Evolutionary conservation across 2,113 vertebrate species (phyloP), one percentile per base, ranked within the genome.

Genomic region (Mobula hypostoma): DNA sequence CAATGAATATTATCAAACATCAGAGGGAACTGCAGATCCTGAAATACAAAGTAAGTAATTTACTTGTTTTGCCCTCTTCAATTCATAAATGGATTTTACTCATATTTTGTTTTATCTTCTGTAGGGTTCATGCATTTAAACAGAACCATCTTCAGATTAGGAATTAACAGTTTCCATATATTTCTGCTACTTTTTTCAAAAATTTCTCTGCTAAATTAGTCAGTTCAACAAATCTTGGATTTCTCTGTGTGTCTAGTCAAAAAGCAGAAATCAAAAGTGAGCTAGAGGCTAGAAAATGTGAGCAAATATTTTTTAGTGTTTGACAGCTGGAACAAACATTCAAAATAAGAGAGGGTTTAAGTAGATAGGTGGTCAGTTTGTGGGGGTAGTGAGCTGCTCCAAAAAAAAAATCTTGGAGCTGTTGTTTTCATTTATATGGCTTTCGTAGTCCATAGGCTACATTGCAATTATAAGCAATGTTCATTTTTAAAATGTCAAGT

Each of bases 41-140:
- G 95, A 96, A 61, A 95, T 96, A 21, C 98, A 98, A 94, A 97
- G 99, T 99, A 96, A 96, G 96, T 96, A 95, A 95, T 58, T 78
- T 14, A 48, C 56, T 93, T 56, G 24, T 48, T 27, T 74, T 93
- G 24, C 74, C 36, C 8, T 56, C 24, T 76, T 48, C 40, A 93
- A 93, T 29, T 1, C 8, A 74, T 12, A 56, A 29, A 17, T 66
- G 15, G 29, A 90, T 32, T 90, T 90, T n/a, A 66, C 85, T 17
- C 29, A 8, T n/a, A 7, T 7, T 63, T 63, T 88, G 5, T 17
- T 29, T 5, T 40, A 2, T 24, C 61, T 93, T 93, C 29, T 76
- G 1, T 12, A 7, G 21, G 27, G 36, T 93, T 93, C 29, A 90
- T 90, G 36, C 91, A 48, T 70, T 72, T 21, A 48, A 93, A 48